These are phyloP conservation scores for Cynaeus angustus DNA, from an alignment of 2,888 invertebrate species.

Conservation along the genomic window DNA sequence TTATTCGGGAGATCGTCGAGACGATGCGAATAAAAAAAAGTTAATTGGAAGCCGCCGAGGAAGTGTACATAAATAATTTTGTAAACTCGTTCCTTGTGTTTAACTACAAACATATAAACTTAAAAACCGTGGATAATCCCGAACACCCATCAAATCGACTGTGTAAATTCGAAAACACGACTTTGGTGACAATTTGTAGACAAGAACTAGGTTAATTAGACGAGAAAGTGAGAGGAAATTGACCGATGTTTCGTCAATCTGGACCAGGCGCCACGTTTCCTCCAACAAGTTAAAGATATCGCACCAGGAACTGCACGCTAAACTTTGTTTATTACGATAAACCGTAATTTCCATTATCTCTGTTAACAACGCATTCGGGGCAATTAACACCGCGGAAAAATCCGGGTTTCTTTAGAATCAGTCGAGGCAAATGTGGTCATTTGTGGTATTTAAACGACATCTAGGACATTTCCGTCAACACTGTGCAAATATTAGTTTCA, in stretches of 20 bases:
- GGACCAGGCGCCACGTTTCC: conserved; percentile 8
- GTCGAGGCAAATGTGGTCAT: not conserved
- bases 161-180: conserved; percentile 15
- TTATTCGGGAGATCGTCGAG: conserved; percentile 31
- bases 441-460: conserved; percentile 19
- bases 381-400: conserved; percentile 8
- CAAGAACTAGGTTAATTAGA: conserved; percentile 15
- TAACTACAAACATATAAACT: conserved; percentile 17
- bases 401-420: not conserved
- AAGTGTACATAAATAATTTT: conserved; percentile 29
- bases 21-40: conserved; percentile 25
- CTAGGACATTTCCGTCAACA: conserved; percentile 15
- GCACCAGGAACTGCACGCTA: too few species aligned
- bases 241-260: not conserved
- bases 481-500: not conserved
- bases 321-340: too few species aligned
- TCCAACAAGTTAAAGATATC: too few species aligned
- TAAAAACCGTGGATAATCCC: conserved; percentile 19
- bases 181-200: not conserved
- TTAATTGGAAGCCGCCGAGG: conserved; percentile 31
- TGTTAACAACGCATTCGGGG: not conserved
- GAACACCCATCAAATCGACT: conserved; percentile 13
- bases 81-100: conserved; percentile 27
- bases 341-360: not conserved
- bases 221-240: conserved; percentile 29